These are phyloP conservation scores for Drosophila oshimai DNA, from an alignment of 1,140 invertebrate genomes.

Conservation along the genomic window DNA sequence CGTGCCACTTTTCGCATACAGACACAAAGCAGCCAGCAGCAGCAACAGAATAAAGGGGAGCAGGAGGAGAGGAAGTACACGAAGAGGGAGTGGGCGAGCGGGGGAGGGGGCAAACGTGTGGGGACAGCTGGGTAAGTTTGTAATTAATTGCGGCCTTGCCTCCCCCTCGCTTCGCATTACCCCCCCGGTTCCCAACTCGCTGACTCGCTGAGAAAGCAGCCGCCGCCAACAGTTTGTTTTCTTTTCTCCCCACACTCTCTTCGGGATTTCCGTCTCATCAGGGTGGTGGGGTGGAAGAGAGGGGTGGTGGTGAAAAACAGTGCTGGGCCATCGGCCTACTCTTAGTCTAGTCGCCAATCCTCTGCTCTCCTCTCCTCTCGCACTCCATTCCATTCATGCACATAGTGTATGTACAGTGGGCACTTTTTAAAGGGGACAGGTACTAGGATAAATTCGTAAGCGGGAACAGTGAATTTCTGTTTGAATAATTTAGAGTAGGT, in stretches of 20 bases:
- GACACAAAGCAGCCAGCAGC: constrained; percentile 16
- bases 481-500: too few species aligned
- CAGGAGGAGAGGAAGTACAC: background rate
- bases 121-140: constrained; percentile 73
- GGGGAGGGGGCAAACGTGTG: constrained; percentile 34
- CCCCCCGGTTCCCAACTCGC: background rate
- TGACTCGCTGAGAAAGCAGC: constrained; percentile 17
- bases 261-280: constrained; percentile 24
- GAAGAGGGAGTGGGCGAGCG: background rate
- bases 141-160: constrained; percentile 78
- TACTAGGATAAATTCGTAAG: too few species aligned
- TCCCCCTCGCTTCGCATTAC: constrained; percentile 27
- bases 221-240: constrained; percentile 46
- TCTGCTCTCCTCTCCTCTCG: background rate
- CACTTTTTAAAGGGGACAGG: background rate
- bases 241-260: constrained; percentile 31
- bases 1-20: constrained; percentile 62
- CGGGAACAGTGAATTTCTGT: too few species aligned
- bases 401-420: background rate
- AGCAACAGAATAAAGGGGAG: too few species aligned
- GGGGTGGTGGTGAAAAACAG: constrained; percentile 11
- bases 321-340: constrained; percentile 28
- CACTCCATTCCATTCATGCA: constrained; percentile 26
- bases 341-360: constrained; percentile 35
- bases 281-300: background rate